Percentiles rank a stretch among this genome's conserved stretches.
phyloP scores from a whole-genome alignment of 2,797 vertebrate genomes.

The Cichlasoma orientale region DNA sequence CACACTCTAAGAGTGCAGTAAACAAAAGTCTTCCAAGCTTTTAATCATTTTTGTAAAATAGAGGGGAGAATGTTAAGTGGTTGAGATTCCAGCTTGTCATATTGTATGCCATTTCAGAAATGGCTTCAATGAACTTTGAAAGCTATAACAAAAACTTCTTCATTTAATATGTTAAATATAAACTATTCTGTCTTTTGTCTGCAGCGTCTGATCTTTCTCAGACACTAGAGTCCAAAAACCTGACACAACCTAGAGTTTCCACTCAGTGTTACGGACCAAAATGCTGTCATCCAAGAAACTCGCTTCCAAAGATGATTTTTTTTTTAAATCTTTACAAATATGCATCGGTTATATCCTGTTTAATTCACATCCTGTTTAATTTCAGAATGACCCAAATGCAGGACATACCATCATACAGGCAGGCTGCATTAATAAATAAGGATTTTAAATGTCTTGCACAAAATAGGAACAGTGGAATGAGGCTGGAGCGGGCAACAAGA shows the following conservation, averaged over 20 bases:
- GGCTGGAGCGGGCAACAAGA: not conserved
- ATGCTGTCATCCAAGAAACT: not conserved
- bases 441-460: not conserved
- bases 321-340: not conserved
- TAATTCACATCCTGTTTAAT: slow-evolving; percentile 1
- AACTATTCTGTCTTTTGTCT: not conserved
- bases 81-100: not conserved
- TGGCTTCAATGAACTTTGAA: not conserved
- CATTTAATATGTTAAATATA: not conserved
- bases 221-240: not conserved
- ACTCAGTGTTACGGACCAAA: not conserved
- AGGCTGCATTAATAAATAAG: not conserved
- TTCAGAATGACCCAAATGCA: not conserved
- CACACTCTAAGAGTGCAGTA: not conserved
- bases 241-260: not conserved
- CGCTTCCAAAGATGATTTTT: not conserved
- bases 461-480: not conserved
- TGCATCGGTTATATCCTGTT: not conserved
- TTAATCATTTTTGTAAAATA: not conserved
- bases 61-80: not conserved
- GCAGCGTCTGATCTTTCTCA: not conserved
- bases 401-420: not conserved
- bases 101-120: not conserved
- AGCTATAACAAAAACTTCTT: not conserved
- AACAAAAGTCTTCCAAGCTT: not conserved